Percentiles rank a stretch among this genome's conserved stretches.
Conservation (phyloP, 2,797 vertebrate species). For the Eutrigla gurnardus region DNA sequence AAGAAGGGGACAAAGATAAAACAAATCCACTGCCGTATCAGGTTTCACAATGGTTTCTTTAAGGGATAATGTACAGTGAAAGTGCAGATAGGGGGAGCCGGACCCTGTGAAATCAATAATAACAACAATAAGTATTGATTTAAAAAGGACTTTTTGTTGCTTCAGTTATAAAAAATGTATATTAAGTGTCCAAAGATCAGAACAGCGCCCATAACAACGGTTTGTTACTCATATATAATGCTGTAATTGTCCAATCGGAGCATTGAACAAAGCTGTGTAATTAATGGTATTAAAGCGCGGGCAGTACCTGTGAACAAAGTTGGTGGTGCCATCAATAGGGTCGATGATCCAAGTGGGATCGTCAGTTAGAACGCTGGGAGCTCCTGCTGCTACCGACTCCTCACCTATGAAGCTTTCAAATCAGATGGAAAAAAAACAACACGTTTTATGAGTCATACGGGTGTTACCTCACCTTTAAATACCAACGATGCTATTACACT, state of each 20-base stretch:
- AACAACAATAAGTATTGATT: not conserved
- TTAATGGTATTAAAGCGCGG: not conserved
- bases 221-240: not conserved
- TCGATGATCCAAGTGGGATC: slow-evolving; percentile 96
- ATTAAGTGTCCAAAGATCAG: not conserved
- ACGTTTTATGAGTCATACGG: not conserved
- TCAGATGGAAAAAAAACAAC: not conserved
- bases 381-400: slow-evolving; percentile 94
- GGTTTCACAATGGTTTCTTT: slow-evolving; percentile 10
- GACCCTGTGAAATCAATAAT: not conserved
- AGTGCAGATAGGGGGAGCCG: not conserved
- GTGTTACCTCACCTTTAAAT: not conserved
- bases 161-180: too few relatives aligned
- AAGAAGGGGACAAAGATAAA: slow-evolving; percentile 50
- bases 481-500: not conserved
- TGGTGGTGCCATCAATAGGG: slow-evolving; percentile 79
- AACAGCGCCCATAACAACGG: not conserved
- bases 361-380: slow-evolving; percentile 88
- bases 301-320: slow-evolving; percentile 83
- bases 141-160: too few relatives aligned
- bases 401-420: slow-evolving; percentile 92
- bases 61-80: not conserved
- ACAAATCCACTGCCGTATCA: slow-evolving; percentile 22
- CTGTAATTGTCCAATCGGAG: not conserved
- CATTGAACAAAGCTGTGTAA: not conserved